Evolutionary conservation across 2,113 vertebrate genomes (phyloP), one percentile per base, ranked within the genome.

Genomic region (Dipodomys merriami): DNA sequence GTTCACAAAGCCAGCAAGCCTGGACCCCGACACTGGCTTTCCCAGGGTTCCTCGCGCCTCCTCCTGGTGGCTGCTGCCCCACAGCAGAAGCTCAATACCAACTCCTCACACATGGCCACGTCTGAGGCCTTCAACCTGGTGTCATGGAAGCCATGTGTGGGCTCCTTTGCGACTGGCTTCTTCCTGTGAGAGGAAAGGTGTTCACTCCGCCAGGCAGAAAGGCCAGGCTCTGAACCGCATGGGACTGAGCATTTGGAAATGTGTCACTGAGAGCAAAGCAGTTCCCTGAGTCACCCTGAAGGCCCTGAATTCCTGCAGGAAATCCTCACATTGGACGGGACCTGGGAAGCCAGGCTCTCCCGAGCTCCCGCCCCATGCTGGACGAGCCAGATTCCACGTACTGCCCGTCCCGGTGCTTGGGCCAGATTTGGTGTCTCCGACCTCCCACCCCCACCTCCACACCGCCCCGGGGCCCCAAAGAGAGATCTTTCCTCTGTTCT

Each of bases 301-400:
- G n/a, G 15, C 44, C 44, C 44, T 53, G n/a, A 23, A 12, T 62
- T 74, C 18, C 60, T 89, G 69, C 16, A 69, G 30, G 46, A 69
- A 74, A 44, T 53, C 49, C 49, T 53, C 49, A 53, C 49, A 5
- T 53, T 53, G 49, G 49, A 53, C 49, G 12, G 12, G 12, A 9
- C 3, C 12, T 9, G 49, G 12, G 49, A 53, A 53, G 30, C 6
- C 1, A 82, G 30, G 62, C 65, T 18, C n/a, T 62, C 1, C 15
- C 0, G 20, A 18, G 39, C 16, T 30, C 46, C 33, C 29, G 23
- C 39, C 1, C 0, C n/a, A 2, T 5, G 1, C 86, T 1, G 1
- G 22, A 22, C 29, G 20, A 44, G 44, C 33, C 6, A 0, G 46
- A 69, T 69, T 69, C 64, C 71, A 3, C 57, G 1, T 16, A 2